Conservation (phyloP, 2,113 vertebrate genomes). For the Bettongia penicillata region DNA sequence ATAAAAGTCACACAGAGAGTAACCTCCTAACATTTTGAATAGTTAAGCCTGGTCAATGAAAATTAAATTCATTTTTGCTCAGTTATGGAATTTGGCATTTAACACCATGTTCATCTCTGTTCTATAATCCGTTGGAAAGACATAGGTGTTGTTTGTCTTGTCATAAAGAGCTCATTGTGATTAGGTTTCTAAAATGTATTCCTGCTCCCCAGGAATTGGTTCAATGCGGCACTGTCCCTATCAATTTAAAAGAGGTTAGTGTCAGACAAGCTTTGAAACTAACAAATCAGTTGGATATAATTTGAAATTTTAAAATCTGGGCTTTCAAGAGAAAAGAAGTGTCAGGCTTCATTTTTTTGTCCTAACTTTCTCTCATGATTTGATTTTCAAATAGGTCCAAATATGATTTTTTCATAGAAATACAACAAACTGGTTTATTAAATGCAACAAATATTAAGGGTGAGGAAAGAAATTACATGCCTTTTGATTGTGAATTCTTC, state of each 20-base stretch:
- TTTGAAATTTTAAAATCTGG: slow-evolving; percentile 73
- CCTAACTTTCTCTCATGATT: slow-evolving; percentile 67
- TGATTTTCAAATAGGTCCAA: slow-evolving; percentile 59
- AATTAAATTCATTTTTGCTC: slow-evolving; percentile 63
- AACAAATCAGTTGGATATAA: slow-evolving; percentile 74
- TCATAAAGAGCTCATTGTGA: slow-evolving; percentile 66
- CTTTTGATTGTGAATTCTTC: slow-evolving; percentile 45
- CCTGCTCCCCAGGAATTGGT: slow-evolving; percentile 70
- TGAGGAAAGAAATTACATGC: slow-evolving; percentile 18
- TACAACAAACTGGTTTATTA: slow-evolving; percentile 67
- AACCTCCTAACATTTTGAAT: slow-evolving; percentile 43
- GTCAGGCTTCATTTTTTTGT: slow-evolving; percentile 46
- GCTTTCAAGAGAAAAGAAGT: slow-evolving; percentile 67
- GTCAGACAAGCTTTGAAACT: slow-evolving; percentile 70
- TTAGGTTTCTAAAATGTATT: slow-evolving; percentile 78
- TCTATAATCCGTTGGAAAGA: slow-evolving; percentile 68
- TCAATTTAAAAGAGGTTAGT: slow-evolving; percentile 78
- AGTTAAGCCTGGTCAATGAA: slow-evolving; percentile 60
- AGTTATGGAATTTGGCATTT: slow-evolving; percentile 61
- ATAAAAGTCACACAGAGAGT: slow-evolving; percentile 49
- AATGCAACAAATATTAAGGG: slow-evolving; percentile 48
- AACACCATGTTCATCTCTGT: slow-evolving; percentile 56
- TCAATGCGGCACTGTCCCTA: slow-evolving; percentile 67
- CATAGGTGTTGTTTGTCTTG: slow-evolving; percentile 69
- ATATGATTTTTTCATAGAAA: slow-evolving; percentile 56